A percentile compares a stretch with the other conserved stretches of the same genome.
These are phyloP conservation scores for Drosophila baimaii DNA, from an alignment of 1,140 invertebrate genomes.

Conservation along the genomic window DNA sequence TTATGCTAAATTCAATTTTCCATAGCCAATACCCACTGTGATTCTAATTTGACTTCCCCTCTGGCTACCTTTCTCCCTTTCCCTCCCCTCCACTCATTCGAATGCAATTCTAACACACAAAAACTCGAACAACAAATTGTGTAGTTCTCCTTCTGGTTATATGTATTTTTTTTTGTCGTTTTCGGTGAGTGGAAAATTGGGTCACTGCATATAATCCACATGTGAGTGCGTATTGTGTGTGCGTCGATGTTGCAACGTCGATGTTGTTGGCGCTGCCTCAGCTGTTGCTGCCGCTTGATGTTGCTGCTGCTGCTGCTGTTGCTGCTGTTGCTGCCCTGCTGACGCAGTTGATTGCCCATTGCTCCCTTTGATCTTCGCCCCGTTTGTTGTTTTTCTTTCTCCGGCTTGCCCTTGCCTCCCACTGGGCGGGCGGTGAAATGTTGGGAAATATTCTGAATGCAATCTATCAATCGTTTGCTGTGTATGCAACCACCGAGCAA, in stretches of 20 bases:
- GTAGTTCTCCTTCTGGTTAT: slow-evolving; percentile 45
- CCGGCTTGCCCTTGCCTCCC: slow-evolving; percentile 15
- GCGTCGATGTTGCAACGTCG: slow-evolving; percentile 71
- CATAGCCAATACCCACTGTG: slow-evolving; percentile 14
- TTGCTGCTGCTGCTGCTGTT: slow-evolving; percentile 24
- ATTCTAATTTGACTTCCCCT: slow-evolving; percentile 13
- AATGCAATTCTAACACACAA: slow-evolving; percentile 66
- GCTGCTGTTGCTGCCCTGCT: slow-evolving; percentile 11
- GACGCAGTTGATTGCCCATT: slow-evolving; percentile 29
- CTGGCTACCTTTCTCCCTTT: slow-evolving; percentile 8
- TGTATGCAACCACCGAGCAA: slow-evolving; percentile 62
- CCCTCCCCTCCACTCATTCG: neutral
- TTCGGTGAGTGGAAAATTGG: slow-evolving; percentile 59
- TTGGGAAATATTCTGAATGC: slow-evolving; percentile 77
- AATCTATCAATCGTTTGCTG: slow-evolving; percentile 73
- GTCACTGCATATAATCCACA: slow-evolving; percentile 72
- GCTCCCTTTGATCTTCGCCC: slow-evolving; percentile 72
- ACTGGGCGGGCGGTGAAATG: slow-evolving; percentile 23
- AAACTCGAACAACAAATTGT: slow-evolving; percentile 23
- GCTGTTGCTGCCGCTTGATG: slow-evolving; percentile 22
- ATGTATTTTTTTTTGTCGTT: slow-evolving; percentile 18
- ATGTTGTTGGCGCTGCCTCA: slow-evolving; percentile 43
- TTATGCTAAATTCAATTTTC: too few species aligned
- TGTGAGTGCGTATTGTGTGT: slow-evolving; percentile 30
- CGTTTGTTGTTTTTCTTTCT: slow-evolving; percentile 32